Conservation (phyloP, 2,797 vertebrate genomes). For the Tachyglossus aculeatus region DNA sequence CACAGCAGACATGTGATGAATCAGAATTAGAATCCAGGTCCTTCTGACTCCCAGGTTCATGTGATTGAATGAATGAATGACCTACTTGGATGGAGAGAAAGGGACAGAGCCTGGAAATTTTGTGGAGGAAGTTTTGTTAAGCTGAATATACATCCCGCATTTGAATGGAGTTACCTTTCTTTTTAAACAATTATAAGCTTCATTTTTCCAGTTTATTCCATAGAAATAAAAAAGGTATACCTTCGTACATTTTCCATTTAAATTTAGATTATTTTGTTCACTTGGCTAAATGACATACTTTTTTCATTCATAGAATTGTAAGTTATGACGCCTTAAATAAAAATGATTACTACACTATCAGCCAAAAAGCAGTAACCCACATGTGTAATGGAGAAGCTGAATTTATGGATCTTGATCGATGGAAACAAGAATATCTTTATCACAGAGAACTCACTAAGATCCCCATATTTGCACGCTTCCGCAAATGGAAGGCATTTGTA, state of each 20-base stretch:
- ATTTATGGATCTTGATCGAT: slow-evolving; percentile 71
- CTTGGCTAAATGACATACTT: slow-evolving; percentile 20
- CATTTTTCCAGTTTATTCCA: too few species aligned
- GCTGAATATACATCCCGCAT: too few species aligned
- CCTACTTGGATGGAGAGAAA: too few species aligned
- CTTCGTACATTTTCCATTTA: too few species aligned
- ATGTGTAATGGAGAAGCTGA: slow-evolving; percentile 57
- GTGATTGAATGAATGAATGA: too few species aligned
- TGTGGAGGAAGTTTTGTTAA: too few species aligned
- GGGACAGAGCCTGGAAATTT: neutral
- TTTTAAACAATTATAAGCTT: too few species aligned
- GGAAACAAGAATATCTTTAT: slow-evolving; percentile 78
- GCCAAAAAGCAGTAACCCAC: slow-evolving; percentile 67
- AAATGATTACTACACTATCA: slow-evolving; percentile 79
- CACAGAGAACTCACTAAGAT: slow-evolving; percentile 77
- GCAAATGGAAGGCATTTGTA: slow-evolving; percentile 81
- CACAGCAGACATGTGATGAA: too few species aligned
- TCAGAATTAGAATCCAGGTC: too few species aligned
- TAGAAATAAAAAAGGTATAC: too few species aligned
- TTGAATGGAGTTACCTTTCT: neutral
- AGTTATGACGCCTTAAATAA: slow-evolving; percentile 72
- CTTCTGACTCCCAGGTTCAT: too few species aligned
- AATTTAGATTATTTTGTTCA: slow-evolving; percentile 23
- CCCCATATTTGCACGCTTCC: slow-evolving; percentile 82
- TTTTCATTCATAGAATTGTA: slow-evolving; percentile 72